Base-by-base conservation (phyloP, 2,888 invertebrate species). In the Apantesis nais region DNA sequence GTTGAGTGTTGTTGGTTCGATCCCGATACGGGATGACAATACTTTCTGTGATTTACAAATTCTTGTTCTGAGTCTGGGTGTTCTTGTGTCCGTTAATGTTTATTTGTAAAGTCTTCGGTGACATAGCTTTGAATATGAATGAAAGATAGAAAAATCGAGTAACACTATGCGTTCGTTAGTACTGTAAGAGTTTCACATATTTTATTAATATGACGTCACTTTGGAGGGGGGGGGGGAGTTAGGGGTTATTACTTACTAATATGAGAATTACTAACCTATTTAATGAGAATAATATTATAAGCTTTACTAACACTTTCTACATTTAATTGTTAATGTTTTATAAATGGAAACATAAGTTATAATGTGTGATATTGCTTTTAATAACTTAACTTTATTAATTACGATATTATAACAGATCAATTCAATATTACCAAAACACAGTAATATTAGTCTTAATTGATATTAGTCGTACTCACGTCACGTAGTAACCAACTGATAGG, bases 231-330 rank as follows among this genome's bases (percentile, higher is more conserved):
- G 5, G 44, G 22, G 22, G 12, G 39, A 5, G 22, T 48, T 22
- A 22, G 22, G 1, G n/a, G n/a, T n/a, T 9, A 52, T n/a, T 52
- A 48, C 14, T 1, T 8, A n/a, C 9, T 2, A 52, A n/a, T 52
- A 11, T 16, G 16, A 48, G 19, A 0, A 48, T 22, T 48, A 22
- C 34, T 65, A 48, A 48, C 22, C 25, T 25, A 64, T 25, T 55
- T 55, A 55, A 55, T 52, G n/a, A 52, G 9, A n/a, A 11, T 31
- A 31, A 48, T 5, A 25, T 37, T 25, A 19, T 4, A 37, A 34
- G 34, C 65, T 55, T 52, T 37, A 65, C 52, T 65, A 52, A 65
- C 65, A 34, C 41, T 41, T 14, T 41, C 12, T 41, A 4, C 14
- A 41, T 14, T 14, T 16, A 16, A 41, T 41, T 41, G 14, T 12